A percentile compares a stretch with the other conserved stretches of the same genome.
These are phyloP conservation scores for Dromiciops gliroides DNA, from an alignment of 2,113 vertebrate species.

Conservation along the genomic window DNA sequence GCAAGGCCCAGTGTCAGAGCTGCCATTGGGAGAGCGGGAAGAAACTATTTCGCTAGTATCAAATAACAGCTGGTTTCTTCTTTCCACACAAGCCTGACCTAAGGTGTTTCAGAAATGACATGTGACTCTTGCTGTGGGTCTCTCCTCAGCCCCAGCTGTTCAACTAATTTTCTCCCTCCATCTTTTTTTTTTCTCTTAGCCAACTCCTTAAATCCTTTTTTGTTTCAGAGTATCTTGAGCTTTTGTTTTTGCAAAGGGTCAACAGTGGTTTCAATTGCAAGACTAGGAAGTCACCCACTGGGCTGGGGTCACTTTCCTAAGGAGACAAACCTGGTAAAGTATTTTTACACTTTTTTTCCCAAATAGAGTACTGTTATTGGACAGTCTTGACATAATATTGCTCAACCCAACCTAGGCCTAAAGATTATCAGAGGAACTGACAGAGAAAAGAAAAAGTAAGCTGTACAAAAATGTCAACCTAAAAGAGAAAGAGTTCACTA, in stretches of 20 bases:
- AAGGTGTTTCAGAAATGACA: not conserved
- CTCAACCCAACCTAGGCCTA: not conserved
- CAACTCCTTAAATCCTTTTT: not conserved
- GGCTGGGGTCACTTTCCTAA: not conserved
- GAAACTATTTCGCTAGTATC: not conserved
- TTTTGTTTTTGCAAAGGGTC: not conserved
- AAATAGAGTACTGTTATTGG: not conserved
- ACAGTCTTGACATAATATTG: not conserved
- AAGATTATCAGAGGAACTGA: conserved; percentile 9
- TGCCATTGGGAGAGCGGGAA: not conserved
- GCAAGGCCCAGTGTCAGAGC: not conserved
- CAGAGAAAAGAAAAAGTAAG: not conserved
- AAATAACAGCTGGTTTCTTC: not conserved
- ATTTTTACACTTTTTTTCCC: conserved; percentile 11
- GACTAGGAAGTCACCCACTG: not conserved
- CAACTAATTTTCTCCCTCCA: not conserved
- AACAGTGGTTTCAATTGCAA: not conserved
- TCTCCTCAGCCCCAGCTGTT: not conserved
- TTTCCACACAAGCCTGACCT: not conserved
- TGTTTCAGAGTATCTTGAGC: not conserved
- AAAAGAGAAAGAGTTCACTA: not conserved
- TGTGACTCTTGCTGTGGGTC: not conserved
- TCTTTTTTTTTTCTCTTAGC: not conserved
- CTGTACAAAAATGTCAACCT: not conserved
- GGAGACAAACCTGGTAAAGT: not conserved